Evolutionary conservation across 1,140 invertebrate genomes (phyloP), one percentile per base, ranked within the genome.

Genomic region (Drosophila kepulauana): DNA sequence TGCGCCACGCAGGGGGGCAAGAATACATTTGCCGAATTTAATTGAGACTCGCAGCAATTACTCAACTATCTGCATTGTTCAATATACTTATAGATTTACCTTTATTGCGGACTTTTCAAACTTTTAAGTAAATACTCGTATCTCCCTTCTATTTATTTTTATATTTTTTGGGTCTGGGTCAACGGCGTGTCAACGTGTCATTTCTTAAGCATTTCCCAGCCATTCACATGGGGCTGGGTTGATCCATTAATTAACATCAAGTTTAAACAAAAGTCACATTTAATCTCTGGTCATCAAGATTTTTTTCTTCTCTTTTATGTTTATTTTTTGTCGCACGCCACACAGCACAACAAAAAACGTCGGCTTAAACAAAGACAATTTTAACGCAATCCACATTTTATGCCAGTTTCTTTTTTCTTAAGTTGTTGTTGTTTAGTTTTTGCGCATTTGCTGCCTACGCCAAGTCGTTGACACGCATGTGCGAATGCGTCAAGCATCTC

Each of bases 11-110:
- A 84, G 73, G 66, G 69, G 79, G 64, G 48, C 46, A 49, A 30
- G 35, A n/a, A 52, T 41, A 33, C 62, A 66, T 38, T 52, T 75
- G 67, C 71, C 56, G 70, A 67, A 80, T 82, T 78, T 65, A 82
- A 82, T 82, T 82, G 78, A 81, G 72, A 77, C 75, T 75, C 69
- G 75, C 70, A 82, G 75, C 70, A 82, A 85, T 86, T 82, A 78
- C 75, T 68, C 66, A 51, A 69, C 62, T 58, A 78, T 79, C 73
- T 68, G 62, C 70, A 73, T 73, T 73, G 70, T 73, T 67, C 66
- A 71, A 75, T 64, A 65, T 61, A 15, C 33, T 5, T 58, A 35
- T 56, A 16, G 30, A 51, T 64, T 54, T 65, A 25, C 11, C 25
- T 43, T 71, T 49, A 76, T 72, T 78, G 72, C 71, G 65, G 62